A percentile compares a stretch with the other conserved stretches of the same genome.
These are phyloP conservation scores for Esox masquinongy DNA, from an alignment of 2,797 vertebrate species.

Conservation along the genomic window DNA sequence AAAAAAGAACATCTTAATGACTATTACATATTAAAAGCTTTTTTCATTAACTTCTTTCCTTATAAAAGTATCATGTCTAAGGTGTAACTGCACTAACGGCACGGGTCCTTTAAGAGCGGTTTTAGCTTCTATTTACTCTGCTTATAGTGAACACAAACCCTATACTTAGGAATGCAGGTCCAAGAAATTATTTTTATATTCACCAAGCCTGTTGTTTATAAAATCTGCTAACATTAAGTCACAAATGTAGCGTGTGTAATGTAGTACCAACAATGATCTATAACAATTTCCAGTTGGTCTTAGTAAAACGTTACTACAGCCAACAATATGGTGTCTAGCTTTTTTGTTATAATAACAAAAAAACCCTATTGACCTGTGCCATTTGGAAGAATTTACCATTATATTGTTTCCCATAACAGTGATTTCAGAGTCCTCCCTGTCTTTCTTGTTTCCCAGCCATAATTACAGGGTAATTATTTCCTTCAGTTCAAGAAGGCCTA, in stretches of 20 bases:
- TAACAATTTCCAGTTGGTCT: too few relatives aligned
- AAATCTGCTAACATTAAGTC: constrained; percentile 20
- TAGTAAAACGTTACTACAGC: too few relatives aligned
- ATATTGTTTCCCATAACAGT: constrained; percentile 41
- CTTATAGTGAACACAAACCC: background rate
- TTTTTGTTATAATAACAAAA: too few relatives aligned
- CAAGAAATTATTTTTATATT: background rate
- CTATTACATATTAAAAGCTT: too few relatives aligned
- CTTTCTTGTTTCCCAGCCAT: constrained; percentile 24
- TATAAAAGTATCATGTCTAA: too few relatives aligned
- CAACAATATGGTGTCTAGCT: too few relatives aligned
- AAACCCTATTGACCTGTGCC: background rate
- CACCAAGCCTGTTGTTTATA: constrained; percentile 26
- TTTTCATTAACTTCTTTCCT: too few relatives aligned
- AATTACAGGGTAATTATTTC: constrained; percentile 64
- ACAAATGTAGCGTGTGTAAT: background rate
- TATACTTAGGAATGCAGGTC: background rate
- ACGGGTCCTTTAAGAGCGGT: background rate
- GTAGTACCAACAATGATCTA: too few relatives aligned
- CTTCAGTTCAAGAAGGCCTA: constrained; percentile 44
- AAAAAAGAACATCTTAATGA: too few relatives aligned
- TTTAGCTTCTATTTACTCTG: background rate
- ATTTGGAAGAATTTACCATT: background rate
- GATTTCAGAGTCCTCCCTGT: constrained; percentile 38
- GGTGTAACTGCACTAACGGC: too few relatives aligned